These are phyloP conservation scores for Poecile atricapillus DNA, from an alignment of 2,113 vertebrate genomes.

Conservation along the genomic window DNA sequence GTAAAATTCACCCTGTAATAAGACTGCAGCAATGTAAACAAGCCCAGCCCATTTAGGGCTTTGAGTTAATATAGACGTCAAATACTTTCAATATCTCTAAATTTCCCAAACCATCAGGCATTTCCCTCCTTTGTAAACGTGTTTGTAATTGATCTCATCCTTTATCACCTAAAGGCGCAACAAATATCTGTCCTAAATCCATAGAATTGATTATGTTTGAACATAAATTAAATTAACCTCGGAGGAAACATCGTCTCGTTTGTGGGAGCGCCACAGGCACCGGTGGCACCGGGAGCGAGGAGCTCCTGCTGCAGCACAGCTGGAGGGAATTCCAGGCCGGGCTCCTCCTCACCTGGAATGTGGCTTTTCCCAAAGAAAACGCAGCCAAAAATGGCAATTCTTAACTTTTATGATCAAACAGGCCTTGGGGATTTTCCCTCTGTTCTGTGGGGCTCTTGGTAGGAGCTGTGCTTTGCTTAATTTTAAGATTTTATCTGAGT, in stretches of 20 bases:
- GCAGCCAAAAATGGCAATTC: fast-evolving
- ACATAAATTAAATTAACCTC: background rate
- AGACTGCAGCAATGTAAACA: slow-evolving; percentile 28
- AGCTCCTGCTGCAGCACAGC: background rate
- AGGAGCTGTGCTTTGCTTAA: background rate
- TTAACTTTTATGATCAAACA: background rate
- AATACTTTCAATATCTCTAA: slow-evolving; percentile 29
- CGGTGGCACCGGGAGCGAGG: fast-evolving
- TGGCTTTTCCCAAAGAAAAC: background rate
- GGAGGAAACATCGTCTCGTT: background rate
- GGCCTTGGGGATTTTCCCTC: background rate
- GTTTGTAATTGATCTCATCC: background rate
- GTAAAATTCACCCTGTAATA: slow-evolving; percentile 56
- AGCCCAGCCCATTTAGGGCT: slow-evolving; percentile 29
- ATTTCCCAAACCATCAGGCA: slow-evolving; percentile 5
- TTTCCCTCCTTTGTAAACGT: background rate
- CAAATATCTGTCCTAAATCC: background rate
- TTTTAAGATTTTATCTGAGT: background rate
- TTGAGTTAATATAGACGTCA: slow-evolving; percentile 55
- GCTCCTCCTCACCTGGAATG: background rate
- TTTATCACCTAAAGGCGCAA: background rate
- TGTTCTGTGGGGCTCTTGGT: fast-evolving
- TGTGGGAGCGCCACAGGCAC: background rate
- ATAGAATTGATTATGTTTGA: background rate
- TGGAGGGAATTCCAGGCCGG: background rate